Evolutionary conservation across 2,797 vertebrate species (phyloP), one percentile per base, ranked within the genome.

Genomic region (Galagoides demidoff): DNA sequence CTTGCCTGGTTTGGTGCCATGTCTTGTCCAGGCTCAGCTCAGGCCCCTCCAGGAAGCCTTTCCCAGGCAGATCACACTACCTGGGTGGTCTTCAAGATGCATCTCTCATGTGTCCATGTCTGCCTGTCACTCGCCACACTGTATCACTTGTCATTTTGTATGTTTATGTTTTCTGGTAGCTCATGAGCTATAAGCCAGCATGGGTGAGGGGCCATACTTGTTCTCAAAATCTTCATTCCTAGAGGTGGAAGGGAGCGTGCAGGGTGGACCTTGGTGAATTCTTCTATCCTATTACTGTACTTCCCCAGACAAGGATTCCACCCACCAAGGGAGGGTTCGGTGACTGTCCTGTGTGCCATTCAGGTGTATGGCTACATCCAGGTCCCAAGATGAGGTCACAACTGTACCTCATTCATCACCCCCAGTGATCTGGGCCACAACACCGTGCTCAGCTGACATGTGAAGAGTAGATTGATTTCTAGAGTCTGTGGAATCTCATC

Each of bases 61-160:
- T 11, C 12, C 4, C 7, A 1, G 29, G 23, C 27, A 37, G 37
- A 19, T 34, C 10, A 22, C 23, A 17, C 19, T 0, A 3, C 27
- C 1, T 1, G 0, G 22, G 14, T 39, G 43, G 27, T 31, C 12
- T 45, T 7, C 2, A 7, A 5, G 23, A 37, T 4, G 3, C 22
- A 12, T 29, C 27, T 3, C 16, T 3, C 12, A 52, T 2, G 7
- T 22, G 11, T 37, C 34, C 10, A 3, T 14, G 13, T 8, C 55
- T 55, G n/a, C n/a, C 78, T 22, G 2, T 0, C 43, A 66, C 5
- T 1, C 0, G 6, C 37, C n/a, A 39, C 1, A 0, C 20, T 79
- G 31, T 37, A 63, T 23, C 63, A 12, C 37, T n/a, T 78, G 39
- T 23, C n/a, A 0, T 6, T 57, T 59, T 39, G 0, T 1, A 1